Evolutionary conservation across 2,888 invertebrate species (phyloP), one percentile per base, ranked within the genome.

Genomic region (Spatulosminthurus flaviceps): DNA sequence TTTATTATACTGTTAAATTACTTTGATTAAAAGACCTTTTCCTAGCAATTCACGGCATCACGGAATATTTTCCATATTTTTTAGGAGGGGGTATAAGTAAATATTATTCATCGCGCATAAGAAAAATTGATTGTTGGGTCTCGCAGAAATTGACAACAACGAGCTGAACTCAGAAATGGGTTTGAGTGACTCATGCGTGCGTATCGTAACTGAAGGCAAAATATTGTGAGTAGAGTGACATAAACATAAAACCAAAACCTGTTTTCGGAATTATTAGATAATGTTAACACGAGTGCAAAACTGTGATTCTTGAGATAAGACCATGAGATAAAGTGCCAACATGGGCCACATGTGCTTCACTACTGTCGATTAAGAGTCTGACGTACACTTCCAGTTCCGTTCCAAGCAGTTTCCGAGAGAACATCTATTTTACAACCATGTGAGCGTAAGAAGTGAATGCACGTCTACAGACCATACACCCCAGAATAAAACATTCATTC

Each of bases 401-500:
- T 51, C 51, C 51, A 51, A 51, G 34, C 34, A 7, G 34, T 4
- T 34, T 34, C 34, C 34, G 16, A 9, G 51, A 11, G 51, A 51
- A 16, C 51, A 51, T 4, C 51, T 13, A 51, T 51, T 51, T 51
- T 16, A 51, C 51, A 51, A 51, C 16, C 51, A 2, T 51, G 19
- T 51, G 51, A 51, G 51, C 51, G 51, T 51, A 51, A 51, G 5
- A 51, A 51, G 51, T 51, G 51, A 51, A 16, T 19, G n/a, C n/a
- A n/a, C 16, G 51, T 11, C 51, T 51, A 13, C 5, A 51, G 16
- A 2, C 67, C n/a, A 67, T 67, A 26, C 67, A 5, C 28, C 28
- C 28, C 67, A 28, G 29, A 26, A 67, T 67, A 67, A 67, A 67
- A 67, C 67, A 67, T 67, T 67, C 67, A 67, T 29, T 67, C 67